These are phyloP conservation scores for Chymomyza procnemis DNA, from an alignment of 2,888 invertebrate genomes.

Conservation along the genomic window DNA sequence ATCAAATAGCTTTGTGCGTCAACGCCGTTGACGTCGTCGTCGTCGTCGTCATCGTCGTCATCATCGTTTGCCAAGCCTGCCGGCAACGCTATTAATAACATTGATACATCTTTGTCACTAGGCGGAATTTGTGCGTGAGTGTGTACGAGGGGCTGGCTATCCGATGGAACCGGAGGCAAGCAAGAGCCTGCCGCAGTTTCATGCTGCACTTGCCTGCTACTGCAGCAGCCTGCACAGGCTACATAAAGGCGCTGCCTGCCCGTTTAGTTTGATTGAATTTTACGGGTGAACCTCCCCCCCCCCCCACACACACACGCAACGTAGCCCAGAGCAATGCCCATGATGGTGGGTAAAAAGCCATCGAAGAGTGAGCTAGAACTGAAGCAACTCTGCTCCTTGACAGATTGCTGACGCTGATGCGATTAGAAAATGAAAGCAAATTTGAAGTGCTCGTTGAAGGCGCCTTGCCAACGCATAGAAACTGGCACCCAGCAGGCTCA, in stretches of 20 bases:
- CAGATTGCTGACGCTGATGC: constrained; percentile 53
- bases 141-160: background rate
- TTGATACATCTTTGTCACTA: constrained; percentile 62
- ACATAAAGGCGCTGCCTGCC: no score
- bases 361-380: background rate
- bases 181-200: no score
- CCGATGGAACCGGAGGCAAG: background rate
- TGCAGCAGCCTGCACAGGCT: background rate
- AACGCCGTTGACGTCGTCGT: constrained; percentile 9
- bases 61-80: constrained; percentile 54
- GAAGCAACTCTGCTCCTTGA: constrained; percentile 5
- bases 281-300: background rate
- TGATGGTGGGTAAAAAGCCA: background rate
- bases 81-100: constrained; percentile 68
- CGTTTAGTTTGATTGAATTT: constrained; percentile 48
- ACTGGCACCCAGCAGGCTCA: background rate
- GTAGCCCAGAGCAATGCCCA: constrained; percentile 6
- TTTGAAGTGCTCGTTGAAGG: constrained; percentile 25
- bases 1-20: constrained; percentile 50
- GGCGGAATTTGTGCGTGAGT: constrained; percentile 30
- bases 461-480: background rate
- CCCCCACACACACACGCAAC: no score
- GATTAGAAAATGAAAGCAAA: constrained; percentile 59
- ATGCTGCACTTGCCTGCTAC: background rate
- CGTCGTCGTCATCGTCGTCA: constrained; percentile 50